Evolutionary conservation across 2,888 invertebrate genomes (phyloP).

Genomic region (Cephus nigrinus): DNA sequence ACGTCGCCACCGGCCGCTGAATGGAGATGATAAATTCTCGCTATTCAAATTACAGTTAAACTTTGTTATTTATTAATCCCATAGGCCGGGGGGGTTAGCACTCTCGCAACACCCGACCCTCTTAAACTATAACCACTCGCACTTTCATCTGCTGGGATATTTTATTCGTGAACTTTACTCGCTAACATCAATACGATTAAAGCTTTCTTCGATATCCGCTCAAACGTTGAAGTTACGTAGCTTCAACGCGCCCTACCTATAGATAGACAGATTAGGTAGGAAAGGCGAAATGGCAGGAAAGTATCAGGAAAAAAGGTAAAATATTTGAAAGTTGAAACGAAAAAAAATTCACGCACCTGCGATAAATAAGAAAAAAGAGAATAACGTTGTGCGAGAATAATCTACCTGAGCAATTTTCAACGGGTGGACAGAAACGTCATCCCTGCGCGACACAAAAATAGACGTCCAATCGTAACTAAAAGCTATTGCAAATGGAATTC

Average conservation of each 20-base stretch:
- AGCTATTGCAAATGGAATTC: neutral
- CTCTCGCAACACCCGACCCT: neutral
- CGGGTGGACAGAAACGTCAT: neutral
- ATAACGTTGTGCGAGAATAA: neutral
- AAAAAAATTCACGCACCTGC: neutral
- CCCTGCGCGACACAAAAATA: neutral
- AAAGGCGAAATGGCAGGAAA: neutral
- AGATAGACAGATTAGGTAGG: neutral
- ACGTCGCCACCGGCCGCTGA: neutral
- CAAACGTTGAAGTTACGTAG: neutral
- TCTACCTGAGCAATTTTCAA: neutral
- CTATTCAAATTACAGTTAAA: neutral
- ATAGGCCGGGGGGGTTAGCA: neutral
- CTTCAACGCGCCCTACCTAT: neutral
- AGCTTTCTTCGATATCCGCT: neutral
- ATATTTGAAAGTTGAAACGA: neutral
- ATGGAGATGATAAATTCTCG: neutral
- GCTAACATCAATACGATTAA: constrained; percentile 35
- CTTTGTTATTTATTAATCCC: neutral
- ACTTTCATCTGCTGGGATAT: neutral
- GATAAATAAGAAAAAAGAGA: neutral
- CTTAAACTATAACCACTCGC: neutral
- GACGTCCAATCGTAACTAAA: neutral
- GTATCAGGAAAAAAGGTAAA: neutral
- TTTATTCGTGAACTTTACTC: constrained; percentile 31